Base-by-base conservation (phyloP, 2,113 vertebrate species). In the Puma concolor region DNA sequence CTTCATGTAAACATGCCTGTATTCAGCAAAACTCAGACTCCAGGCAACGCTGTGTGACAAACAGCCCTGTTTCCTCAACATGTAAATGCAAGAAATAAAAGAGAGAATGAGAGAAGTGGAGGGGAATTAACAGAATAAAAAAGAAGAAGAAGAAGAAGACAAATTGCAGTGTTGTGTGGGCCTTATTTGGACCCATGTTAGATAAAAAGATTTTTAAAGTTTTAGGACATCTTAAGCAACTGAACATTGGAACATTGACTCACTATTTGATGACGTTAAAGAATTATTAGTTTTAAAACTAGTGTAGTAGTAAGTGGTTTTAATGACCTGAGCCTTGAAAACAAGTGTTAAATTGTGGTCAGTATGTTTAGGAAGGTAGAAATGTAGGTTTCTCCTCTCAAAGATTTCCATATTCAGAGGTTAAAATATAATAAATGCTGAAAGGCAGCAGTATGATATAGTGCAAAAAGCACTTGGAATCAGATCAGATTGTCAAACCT, bases 391-490 rank as follows among this genome's bases (percentile, higher is more conserved):
- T 79, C 31, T 95, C 41, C 44, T 85, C 50, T 94, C 38, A 80
- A 76, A 52, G 44, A 63, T 77, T 85, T 93, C 44, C 16, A 14
- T 91, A 41, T 85, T 60, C 44, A 71, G 31, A 83, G 60, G 71
- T 96, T 93, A 79, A 91, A 41, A 77, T 96, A 41, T 29, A 81
- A 60, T 96, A 88, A 83, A 80, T 89, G 60, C 90, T 81, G 71
- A 85, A 88, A 83, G 76, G 89, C 66, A 50, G 82, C 48, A 19
- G 21, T 83, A 9, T 95, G 90, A 92, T 50, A 3, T 33, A 72
- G 41, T 84, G 2, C 44, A 89, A n/a, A 97, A 96, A 85, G 54
- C 31, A 67, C 79, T 84, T 93, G 88, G 83, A 92, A 66, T 90
- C 87, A 90, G 67, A 94, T 63, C 92, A 54, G 29, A 89, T 48